These are phyloP conservation scores for Sminthopsis crassicaudata DNA, from an alignment of 2,113 vertebrate genomes.

Conservation along the genomic window DNA sequence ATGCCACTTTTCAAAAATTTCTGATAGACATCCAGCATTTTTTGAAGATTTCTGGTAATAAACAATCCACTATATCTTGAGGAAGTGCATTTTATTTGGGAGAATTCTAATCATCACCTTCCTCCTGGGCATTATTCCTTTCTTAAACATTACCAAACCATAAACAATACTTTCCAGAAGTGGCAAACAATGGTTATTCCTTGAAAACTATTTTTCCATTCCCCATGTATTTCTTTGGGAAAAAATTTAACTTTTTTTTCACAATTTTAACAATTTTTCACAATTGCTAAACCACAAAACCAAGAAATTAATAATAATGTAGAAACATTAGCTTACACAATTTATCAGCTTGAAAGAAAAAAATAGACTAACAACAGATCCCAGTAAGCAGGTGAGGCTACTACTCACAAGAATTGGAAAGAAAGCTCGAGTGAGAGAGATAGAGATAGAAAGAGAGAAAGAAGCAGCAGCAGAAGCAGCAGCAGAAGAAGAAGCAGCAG, in stretches of 20 bases:
- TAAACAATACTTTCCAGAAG: not conserved
- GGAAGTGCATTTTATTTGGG: not conserved
- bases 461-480: too few species aligned
- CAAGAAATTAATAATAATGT: not conserved
- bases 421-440: too few species aligned
- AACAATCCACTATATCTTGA: not conserved
- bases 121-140: not conserved
- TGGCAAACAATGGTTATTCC: not conserved
- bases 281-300: not conserved
- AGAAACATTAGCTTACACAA: not conserved
- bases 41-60: not conserved
- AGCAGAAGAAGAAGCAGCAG: too few species aligned
- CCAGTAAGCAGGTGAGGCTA: not conserved
- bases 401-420: not conserved
- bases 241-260: not conserved
- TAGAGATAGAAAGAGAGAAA: too few species aligned
- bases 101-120: not conserved
- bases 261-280: too few species aligned
- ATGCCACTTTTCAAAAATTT: not conserved
- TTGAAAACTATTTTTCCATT: not conserved
- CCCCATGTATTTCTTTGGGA: conserved; percentile 19
- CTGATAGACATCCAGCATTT: not conserved
- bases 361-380: not conserved
- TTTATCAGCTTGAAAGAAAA: conserved; percentile 12
- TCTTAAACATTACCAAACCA: not conserved